phyloP scores from a whole-genome alignment of 2,113 vertebrate species.

The Stercorarius parasiticus region DNA sequence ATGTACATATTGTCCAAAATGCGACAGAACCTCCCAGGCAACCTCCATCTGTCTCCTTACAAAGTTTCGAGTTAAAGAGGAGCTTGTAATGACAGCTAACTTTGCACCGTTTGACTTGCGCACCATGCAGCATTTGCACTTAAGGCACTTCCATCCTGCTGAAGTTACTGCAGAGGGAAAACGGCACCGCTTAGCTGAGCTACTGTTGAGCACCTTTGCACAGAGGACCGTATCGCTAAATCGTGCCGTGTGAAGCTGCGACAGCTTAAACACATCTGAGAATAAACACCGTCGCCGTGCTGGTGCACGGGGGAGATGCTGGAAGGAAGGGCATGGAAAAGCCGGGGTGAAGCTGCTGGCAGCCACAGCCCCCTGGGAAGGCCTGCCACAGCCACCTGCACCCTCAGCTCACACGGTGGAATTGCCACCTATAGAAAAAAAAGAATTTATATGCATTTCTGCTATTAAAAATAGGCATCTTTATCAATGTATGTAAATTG shows the following conservation, averaged over 20 bases:
- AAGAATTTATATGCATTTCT: not conserved
- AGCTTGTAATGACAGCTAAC: not conserved
- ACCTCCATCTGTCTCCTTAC: not conserved
- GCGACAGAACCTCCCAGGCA: not conserved
- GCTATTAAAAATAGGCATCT: constrained; percentile 42
- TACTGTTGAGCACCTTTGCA: not conserved
- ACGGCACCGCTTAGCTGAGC: not conserved
- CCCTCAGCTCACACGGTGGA: fast-evolving
- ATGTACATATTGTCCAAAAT: not conserved
- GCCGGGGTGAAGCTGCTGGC: not conserved
- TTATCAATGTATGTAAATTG: constrained; percentile 36
- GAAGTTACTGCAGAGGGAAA: not conserved
- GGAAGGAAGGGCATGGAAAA: not conserved
- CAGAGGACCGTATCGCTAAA: not conserved
- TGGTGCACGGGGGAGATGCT: not conserved
- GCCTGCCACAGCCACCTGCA: not conserved
- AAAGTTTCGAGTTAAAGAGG: not conserved
- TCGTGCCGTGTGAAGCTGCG: not conserved
- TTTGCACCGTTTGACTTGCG: fast-evolving
- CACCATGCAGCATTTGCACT: not conserved
- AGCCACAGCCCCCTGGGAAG: too few species aligned
- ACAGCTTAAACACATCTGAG: not conserved
- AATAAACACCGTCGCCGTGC: not conserved
- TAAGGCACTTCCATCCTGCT: not conserved
- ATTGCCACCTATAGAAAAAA: not conserved